Percentiles rank a stretch among this genome's conserved stretches.
Conservation (phyloP, 2,888 invertebrate species). For the Aspidiotus rigidus region DNA sequence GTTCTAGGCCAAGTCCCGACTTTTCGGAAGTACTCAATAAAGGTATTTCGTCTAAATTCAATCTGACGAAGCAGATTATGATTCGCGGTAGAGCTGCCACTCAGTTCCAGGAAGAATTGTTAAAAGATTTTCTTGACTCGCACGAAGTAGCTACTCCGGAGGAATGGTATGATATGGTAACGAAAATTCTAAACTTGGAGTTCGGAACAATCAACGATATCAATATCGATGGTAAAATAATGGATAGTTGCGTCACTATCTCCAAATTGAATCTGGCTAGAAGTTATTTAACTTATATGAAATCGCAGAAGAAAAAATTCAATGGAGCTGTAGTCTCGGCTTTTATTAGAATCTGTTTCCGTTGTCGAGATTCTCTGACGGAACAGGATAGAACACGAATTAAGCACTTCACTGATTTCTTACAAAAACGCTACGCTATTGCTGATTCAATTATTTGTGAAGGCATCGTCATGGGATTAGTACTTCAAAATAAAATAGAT, state of each 20-base stretch:
- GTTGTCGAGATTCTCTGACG: conserved; percentile 41
- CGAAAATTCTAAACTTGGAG: background rate
- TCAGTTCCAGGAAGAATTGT: background rate
- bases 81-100: conserved; percentile 7
- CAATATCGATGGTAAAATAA: conserved; percentile 27
- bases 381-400: conserved; percentile 37
- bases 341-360: conserved; percentile 50
- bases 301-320: conserved; percentile 45
- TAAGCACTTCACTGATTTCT: conserved; percentile 28
- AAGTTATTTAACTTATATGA: conserved; percentile 51
- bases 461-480: conserved; percentile 53
- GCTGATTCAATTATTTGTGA: conserved; percentile 45
- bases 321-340: conserved; percentile 53
- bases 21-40: background rate
- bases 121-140: conserved; percentile 2
- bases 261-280: conserved; percentile 15
- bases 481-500: conserved; percentile 56
- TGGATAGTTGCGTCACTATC: background rate
- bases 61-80: background rate
- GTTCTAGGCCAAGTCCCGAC: too few relatives aligned
- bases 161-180: conserved; percentile 10
- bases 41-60: background rate
- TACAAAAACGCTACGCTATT: conserved; percentile 35
- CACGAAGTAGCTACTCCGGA: background rate
- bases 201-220: background rate